Percentiles rank a stretch among this genome's conserved stretches.
These are phyloP conservation scores for Arizona elegans DNA, from an alignment of 2,113 vertebrate species.

Conservation along the genomic window DNA sequence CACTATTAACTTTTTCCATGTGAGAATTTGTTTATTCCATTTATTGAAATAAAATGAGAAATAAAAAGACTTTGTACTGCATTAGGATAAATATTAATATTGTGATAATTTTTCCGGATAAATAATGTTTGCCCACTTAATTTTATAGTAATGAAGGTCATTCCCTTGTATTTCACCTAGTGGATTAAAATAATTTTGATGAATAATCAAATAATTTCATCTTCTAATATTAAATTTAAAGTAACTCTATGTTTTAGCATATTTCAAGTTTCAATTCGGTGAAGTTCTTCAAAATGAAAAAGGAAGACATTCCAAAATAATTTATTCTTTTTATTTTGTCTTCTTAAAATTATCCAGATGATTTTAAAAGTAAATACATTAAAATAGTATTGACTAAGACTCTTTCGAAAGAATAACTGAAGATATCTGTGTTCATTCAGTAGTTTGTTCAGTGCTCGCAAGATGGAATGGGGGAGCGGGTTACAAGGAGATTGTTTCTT, in stretches of 20 bases:
- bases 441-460: neutral
- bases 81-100: neutral
- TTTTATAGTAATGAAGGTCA: neutral
- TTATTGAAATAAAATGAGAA: neutral
- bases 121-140: neutral
- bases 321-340: slow-evolving; percentile 26
- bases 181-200: neutral
- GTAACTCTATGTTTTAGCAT: neutral
- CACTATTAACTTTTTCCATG: neutral
- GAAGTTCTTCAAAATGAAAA: neutral
- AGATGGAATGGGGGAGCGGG: accelerated
- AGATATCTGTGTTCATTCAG: slow-evolving; percentile 5
- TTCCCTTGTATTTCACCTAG: neutral
- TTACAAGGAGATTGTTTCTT: slow-evolving; percentile 19
- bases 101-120: neutral
- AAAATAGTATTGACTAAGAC: neutral
- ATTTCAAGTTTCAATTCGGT: neutral
- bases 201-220: neutral
- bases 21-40: neutral
- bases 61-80: neutral
- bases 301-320: slow-evolving; percentile 33
- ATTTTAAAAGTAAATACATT: neutral
- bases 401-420: slow-evolving; percentile 32
- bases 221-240: neutral
- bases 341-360: slow-evolving; percentile 8